These are phyloP conservation scores for Trachelipus rathkii DNA, from an alignment of 1,140 invertebrate genomes.

Conservation along the genomic window DNA sequence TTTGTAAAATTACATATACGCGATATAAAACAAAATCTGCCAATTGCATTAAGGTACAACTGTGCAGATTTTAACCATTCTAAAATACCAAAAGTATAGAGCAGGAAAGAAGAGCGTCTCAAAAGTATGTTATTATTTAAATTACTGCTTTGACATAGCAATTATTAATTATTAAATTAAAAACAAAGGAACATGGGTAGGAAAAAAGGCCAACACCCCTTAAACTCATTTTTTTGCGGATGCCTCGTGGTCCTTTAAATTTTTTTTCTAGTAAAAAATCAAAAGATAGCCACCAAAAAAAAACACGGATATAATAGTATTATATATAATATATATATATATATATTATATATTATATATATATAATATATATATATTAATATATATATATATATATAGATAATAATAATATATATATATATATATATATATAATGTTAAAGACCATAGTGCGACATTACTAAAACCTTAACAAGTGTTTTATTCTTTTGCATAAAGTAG, in stretches of 20 bases:
- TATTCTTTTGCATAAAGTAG: no score
- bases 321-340: conserved; percentile 7
- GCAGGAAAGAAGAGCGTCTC: not conserved
- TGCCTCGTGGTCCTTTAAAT: no score
- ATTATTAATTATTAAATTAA: no score
- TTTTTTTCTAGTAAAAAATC: not conserved
- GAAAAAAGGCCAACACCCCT: no score
- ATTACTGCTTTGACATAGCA: not conserved
- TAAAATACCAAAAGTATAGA: conserved; percentile 1
- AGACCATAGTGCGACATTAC: not conserved
- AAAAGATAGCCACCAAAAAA: no score
- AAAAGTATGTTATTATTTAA: not conserved
- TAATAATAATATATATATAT: conserved; percentile 23
- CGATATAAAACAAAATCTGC: not conserved
- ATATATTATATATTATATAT: conserved; percentile 15
- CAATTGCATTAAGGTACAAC: not conserved
- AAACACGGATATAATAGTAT: no score
- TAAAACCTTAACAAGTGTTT: not conserved
- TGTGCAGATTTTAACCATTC: conserved; percentile 12
- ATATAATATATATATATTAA: not conserved
- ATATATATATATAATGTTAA: conserved; percentile 14
- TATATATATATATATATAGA: conserved; percentile 4
- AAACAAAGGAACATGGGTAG: no score
- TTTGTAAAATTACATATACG: no score
- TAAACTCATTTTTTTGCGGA: no score